Conservation (phyloP, 2,888 invertebrate genomes). For the Plemyria rubiginata region DNA sequence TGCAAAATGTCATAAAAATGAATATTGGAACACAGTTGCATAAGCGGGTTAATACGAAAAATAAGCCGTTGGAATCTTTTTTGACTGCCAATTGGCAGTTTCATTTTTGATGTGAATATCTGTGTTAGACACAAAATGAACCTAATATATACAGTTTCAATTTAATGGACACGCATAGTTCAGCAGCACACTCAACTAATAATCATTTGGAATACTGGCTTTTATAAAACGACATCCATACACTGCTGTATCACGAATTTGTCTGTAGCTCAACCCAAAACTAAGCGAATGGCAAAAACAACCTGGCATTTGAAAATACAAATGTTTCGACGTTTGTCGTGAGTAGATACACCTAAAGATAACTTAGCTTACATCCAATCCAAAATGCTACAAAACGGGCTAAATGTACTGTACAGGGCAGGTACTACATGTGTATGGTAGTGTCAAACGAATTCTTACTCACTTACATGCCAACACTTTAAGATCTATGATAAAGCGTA, state of each 20-base stretch:
- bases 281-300: slow-evolving; percentile 40
- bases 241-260: background rate
- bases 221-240: background rate
- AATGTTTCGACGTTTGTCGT: slow-evolving; percentile 31
- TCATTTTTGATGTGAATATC: background rate
- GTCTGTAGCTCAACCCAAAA: slow-evolving; percentile 15
- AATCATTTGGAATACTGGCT: too few species aligned
- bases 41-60: background rate
- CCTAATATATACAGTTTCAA: background rate
- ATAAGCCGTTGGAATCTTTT: background rate
- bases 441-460: background rate
- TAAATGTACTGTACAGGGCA: background rate
- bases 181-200: too few species aligned
- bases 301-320: slow-evolving; percentile 29
- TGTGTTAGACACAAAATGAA: background rate
- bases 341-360: slow-evolving; percentile 28
- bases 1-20: background rate
- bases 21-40: background rate
- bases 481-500: background rate
- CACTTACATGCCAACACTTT: background rate
- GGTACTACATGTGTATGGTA: background rate
- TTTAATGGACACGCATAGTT: background rate
- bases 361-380: slow-evolving; percentile 12
- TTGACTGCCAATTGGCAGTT: background rate
- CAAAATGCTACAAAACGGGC: slow-evolving; percentile 4